Evolutionary conservation across 2,113 vertebrate genomes (phyloP).

Genomic region (Pelecanus crispus): DNA sequence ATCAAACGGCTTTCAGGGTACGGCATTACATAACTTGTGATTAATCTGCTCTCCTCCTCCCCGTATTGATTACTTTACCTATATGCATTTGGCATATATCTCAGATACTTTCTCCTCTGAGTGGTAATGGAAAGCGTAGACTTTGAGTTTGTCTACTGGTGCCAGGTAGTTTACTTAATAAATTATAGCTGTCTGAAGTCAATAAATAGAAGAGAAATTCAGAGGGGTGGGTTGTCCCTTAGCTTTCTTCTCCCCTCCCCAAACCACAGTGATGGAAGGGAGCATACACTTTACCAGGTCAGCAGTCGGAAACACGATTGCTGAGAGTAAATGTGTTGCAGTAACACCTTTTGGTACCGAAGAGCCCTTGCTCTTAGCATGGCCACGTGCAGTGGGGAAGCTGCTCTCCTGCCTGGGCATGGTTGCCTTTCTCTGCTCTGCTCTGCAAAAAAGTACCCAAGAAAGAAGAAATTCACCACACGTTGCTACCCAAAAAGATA

Average conservation of each 20-base stretch:
- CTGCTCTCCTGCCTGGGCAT: neutral
- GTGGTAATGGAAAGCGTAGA: conserved; percentile 52
- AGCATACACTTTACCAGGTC: neutral
- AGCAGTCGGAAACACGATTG: neutral
- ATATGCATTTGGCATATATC: conserved; percentile 28
- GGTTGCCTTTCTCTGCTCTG: neutral
- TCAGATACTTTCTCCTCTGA: conserved; percentile 51
- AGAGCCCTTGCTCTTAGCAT: neutral
- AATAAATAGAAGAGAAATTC: conserved; percentile 39
- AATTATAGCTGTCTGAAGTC: conserved; percentile 59
- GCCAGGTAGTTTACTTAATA: conserved; percentile 67
- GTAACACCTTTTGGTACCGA: conserved; percentile 23
- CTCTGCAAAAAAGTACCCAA: neutral
- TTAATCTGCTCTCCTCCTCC: conserved; percentile 60
- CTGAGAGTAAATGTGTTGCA: conserved; percentile 29
- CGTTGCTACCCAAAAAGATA: rapidly evolving
- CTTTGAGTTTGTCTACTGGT: conserved; percentile 41
- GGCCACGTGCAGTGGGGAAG: neutral
- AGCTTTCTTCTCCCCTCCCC: conserved; percentile 3
- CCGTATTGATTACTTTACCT: conserved; percentile 60
- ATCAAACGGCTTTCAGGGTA: conserved; percentile 23
- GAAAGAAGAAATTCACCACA: neutral
- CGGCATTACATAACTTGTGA: conserved; percentile 18
- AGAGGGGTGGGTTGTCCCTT: neutral
- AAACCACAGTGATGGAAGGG: neutral